Conservation (phyloP, 2,113 vertebrate species). For the Spermophilus dauricus region DNA sequence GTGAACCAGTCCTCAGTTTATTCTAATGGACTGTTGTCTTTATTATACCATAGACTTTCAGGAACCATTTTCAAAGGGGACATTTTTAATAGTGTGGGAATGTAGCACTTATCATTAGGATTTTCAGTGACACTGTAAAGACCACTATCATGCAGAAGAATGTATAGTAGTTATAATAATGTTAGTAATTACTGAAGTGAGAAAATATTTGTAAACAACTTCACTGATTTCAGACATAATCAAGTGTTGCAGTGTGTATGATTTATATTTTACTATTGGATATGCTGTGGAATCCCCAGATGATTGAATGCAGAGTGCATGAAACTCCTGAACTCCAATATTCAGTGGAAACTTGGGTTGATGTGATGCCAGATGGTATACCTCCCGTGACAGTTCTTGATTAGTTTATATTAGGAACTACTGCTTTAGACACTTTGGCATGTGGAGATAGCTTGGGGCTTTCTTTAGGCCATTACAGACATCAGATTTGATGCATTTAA, state of each 20-base stretch:
- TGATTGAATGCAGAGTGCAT: not conserved
- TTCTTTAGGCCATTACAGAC: conserved; percentile 61
- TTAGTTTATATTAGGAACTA: conserved; percentile 41
- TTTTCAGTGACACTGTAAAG: not conserved
- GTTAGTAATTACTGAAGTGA: not conserved
- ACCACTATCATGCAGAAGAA: not conserved
- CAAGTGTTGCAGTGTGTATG: not conserved
- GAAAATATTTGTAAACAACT: not conserved
- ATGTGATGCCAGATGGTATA: conserved; percentile 1
- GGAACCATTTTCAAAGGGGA: not conserved
- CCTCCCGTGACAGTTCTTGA: conserved; percentile 8
- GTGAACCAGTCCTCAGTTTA: not conserved
- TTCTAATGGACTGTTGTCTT: not conserved
- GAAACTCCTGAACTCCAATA: not conserved
- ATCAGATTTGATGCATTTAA: conserved; percentile 58
- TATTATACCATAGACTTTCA: not conserved
- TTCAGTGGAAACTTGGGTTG: conserved; percentile 4
- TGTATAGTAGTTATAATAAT: not conserved
- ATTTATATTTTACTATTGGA: not conserved
- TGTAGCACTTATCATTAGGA: not conserved
- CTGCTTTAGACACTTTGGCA: not conserved
- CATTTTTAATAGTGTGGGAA: not conserved
- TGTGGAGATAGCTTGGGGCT: conserved; percentile 28
- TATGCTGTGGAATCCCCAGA: not conserved
- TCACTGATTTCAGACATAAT: not conserved